Percentiles rank a stretch among this genome's conserved stretches.
Evolutionary conservation across 2,113 vertebrate species (phyloP).

Genomic region (Pedetes capensis): DNA sequence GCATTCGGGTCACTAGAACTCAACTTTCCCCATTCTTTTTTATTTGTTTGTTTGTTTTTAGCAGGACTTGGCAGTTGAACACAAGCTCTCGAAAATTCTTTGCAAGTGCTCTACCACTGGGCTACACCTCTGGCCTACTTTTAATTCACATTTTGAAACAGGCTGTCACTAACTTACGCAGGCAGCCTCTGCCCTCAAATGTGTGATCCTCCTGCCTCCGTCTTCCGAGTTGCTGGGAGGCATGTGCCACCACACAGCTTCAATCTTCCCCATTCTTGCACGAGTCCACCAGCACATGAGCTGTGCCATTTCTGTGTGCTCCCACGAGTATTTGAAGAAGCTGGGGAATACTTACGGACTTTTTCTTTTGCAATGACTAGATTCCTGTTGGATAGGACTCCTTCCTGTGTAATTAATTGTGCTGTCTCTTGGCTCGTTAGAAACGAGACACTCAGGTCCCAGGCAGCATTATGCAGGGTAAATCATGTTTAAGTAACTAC

Average conservation of each 20-base stretch:
- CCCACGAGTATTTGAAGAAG: not conserved
- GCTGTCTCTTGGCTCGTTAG: slow-evolving; percentile 81
- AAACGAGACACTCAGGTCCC: slow-evolving; percentile 76
- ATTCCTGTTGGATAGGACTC: slow-evolving; percentile 79
- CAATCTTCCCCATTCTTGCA: slow-evolving; percentile 7
- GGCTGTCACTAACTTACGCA: no score
- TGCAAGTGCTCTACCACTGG: no score
- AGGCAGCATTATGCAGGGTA: slow-evolving; percentile 81
- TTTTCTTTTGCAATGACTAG: slow-evolving; percentile 68
- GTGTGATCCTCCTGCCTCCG: no score
- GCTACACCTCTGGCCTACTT: no score
- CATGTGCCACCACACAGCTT: no score
- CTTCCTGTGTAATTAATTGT: slow-evolving; percentile 83
- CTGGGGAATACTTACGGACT: not conserved
- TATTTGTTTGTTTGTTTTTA: no score
- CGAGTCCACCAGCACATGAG: slow-evolving; percentile 21
- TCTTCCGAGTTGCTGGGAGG: no score
- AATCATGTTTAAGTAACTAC: slow-evolving; percentile 86
- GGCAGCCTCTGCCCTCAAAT: no score
- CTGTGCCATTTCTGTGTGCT: not conserved
- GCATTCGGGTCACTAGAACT: not conserved
- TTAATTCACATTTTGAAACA: no score
- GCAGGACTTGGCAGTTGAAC: no score
- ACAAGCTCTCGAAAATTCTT: no score
- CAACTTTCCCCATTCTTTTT: no score